Percentiles rank a stretch among this genome's conserved stretches.
Evolutionary conservation across 2,797 vertebrate species (phyloP).

Genomic region (Coluber constrictor): DNA sequence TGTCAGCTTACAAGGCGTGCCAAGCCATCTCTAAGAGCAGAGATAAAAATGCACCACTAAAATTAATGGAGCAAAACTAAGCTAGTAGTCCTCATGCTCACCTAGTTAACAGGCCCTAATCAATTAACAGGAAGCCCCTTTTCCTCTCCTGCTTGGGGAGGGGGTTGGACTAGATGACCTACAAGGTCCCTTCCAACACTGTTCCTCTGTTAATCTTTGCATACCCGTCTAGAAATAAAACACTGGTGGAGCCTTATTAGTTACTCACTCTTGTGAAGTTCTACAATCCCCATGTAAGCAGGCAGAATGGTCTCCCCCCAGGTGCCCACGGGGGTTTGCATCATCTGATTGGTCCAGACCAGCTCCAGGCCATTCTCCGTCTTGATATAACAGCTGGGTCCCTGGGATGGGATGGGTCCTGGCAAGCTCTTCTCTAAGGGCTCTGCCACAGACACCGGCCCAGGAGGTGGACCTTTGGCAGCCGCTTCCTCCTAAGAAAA

Average conservation of each 20-base stretch:
- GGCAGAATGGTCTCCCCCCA: conserved; percentile 42
- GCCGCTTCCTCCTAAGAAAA: background rate
- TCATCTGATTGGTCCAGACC: conserved; percentile 3
- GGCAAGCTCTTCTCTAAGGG: background rate
- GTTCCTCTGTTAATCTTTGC: no score
- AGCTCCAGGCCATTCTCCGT: background rate
- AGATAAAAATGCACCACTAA: background rate
- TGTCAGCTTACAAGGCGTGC: background rate
- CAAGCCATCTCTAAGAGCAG: background rate
- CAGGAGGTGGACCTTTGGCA: background rate
- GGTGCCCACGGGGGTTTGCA: conserved; percentile 8
- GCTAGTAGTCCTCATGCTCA: background rate
- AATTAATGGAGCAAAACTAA: background rate
- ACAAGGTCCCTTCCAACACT: no score
- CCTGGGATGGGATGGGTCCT: background rate
- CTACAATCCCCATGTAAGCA: conserved; percentile 41
- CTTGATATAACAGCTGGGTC: background rate
- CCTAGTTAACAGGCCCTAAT: background rate
- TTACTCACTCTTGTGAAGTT: conserved; percentile 41
- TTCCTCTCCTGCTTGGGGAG: background rate
- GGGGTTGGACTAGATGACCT: no score
- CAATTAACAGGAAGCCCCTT: background rate
- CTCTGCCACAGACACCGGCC: background rate
- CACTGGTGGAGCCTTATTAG: conserved; percentile 8
- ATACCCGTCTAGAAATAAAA: background rate